Percentiles rank a stretch among this genome's conserved stretches.
These are phyloP conservation scores for Drosophila trapezifrons DNA, from an alignment of 1,140 invertebrate species.

Conservation along the genomic window DNA sequence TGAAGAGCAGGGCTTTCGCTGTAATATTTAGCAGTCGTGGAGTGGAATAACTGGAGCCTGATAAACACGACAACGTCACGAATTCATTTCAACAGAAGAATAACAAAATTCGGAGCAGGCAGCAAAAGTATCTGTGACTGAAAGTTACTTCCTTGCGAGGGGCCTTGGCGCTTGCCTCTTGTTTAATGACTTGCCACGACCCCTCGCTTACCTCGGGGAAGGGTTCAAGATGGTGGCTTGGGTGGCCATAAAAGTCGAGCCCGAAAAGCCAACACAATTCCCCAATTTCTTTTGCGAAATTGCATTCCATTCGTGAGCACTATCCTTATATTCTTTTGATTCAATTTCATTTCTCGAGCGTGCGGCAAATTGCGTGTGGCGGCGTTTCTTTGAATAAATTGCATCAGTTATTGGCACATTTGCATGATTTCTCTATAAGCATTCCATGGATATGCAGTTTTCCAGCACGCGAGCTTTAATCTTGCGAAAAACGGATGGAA, in stretches of 20 bases:
- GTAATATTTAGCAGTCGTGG: conserved; percentile 33
- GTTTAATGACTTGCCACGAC: conserved; percentile 72
- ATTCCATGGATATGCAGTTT: conserved; percentile 44
- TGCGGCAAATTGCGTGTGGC: conserved; percentile 52
- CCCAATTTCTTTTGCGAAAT: conserved; percentile 47
- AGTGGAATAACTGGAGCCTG: conserved; percentile 55
- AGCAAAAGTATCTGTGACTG: conserved; percentile 44
- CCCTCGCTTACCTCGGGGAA: not conserved
- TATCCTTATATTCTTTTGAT: conserved; percentile 34
- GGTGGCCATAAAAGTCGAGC: conserved; percentile 28
- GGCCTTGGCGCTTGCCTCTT: conserved; percentile 62
- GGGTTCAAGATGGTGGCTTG: conserved; percentile 27
- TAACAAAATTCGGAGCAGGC: conserved; percentile 17
- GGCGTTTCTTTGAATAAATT: conserved; percentile 57
- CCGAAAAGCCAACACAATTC: conserved; percentile 14
- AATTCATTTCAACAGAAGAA: conserved; percentile 29
- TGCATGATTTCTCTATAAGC: conserved; percentile 46
- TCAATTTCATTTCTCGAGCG: conserved; percentile 51
- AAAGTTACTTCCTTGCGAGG: conserved; percentile 52
- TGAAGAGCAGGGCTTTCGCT: conserved; percentile 15
- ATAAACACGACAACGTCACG: conserved; percentile 79
- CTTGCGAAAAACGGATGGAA: conserved; percentile 13
- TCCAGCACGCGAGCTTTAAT: conserved; percentile 57
- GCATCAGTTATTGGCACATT: conserved; percentile 68
- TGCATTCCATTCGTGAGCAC: conserved; percentile 59